Base-by-base conservation (phyloP, 2,797 vertebrate genomes). In the Bucorvus abyssinicus region DNA sequence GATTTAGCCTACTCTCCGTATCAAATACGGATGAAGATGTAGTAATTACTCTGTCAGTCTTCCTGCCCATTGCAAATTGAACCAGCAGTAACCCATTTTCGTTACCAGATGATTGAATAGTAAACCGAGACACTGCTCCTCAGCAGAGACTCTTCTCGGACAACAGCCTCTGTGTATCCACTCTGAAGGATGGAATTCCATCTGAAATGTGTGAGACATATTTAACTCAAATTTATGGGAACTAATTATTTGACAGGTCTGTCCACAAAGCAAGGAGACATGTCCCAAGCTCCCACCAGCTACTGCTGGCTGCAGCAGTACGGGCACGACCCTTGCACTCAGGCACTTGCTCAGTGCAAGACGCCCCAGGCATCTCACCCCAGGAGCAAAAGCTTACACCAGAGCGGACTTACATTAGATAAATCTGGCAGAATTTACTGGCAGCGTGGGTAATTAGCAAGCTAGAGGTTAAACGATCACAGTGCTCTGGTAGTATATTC, bases 381-480 rank as follows among this genome's bases (percentile, higher is more conserved):
- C 34, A 50, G 59, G 34, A 87, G 34, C 78, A 75, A 14, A 23
- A 30, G 22, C 70, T 12, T 32, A 47, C 29, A 32, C n/a, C 27
- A 63, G 71, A 71, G 63, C 71, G 71, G 74, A 9, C 29, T n/a
- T 5, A 7, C 1, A 24, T 6, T 4, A 71, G 36, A 77, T 5
- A 26, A 60, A 71, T 26, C 40, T 57, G 73, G 77, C 77, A 86
- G 85, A 32, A 64, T 76, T 47, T 49, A 49, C 20, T 36, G 76
- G 22, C 9, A 5, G 53, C 19, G 42, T 27, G 67, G 60, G 45
- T 76, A 95, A 94, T 88, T 84, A 96, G 76, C 34, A 78, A 78
- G 49, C 63, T 49, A 12, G 74, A 87, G 80, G 91, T 94, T 88
- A 96, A 90, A 90, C 52, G 84, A 73, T 49, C 80, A 36, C 77